Evolutionary conservation across 2,888 invertebrate genomes (phyloP).

Genomic region (Cinara cedri): DNA sequence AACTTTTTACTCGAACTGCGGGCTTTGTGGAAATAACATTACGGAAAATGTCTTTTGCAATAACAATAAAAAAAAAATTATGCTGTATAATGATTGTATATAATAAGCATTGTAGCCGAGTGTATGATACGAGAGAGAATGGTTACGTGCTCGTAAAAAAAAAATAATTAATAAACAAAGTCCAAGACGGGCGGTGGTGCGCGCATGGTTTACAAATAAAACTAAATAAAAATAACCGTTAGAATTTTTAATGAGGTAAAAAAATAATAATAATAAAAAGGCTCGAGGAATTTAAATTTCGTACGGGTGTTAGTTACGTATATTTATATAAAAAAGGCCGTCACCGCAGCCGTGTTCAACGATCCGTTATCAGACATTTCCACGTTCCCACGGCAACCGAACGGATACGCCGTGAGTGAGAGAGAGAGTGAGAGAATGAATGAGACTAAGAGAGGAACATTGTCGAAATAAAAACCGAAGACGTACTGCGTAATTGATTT

Average conservation of each 20-base stretch:
- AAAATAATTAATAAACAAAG: too few relatives aligned
- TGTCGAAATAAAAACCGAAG: neutral
- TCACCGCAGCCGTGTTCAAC: conserved; percentile 17
- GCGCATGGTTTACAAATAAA: neutral
- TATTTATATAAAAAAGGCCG: conserved; percentile 2
- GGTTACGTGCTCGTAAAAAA: too few relatives aligned
- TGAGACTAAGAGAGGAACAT: neutral
- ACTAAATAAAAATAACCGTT: neutral
- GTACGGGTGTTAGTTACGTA: neutral
- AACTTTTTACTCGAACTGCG: too few relatives aligned
- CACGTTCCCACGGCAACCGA: conserved; percentile 8
- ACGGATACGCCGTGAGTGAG: neutral
- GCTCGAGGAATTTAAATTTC: conserved; percentile 4
- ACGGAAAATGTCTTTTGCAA: too few relatives aligned
- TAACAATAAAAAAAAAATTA: too few relatives aligned
- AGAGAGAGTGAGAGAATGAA: too few relatives aligned
- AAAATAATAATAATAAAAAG: neutral
- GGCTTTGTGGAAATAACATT: too few relatives aligned
- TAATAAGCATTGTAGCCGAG: too few relatives aligned
- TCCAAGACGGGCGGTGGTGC: too few relatives aligned
- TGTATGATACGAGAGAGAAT: too few relatives aligned
- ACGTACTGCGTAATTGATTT: conserved; percentile 5
- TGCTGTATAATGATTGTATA: too few relatives aligned
- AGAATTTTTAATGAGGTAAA: conserved; percentile 23
- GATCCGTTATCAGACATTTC: conserved; percentile 30